Evolutionary conservation across 2,888 invertebrate genomes (phyloP), one percentile per base, ranked within the genome.

Genomic region (Limenitis camilla): DNA sequence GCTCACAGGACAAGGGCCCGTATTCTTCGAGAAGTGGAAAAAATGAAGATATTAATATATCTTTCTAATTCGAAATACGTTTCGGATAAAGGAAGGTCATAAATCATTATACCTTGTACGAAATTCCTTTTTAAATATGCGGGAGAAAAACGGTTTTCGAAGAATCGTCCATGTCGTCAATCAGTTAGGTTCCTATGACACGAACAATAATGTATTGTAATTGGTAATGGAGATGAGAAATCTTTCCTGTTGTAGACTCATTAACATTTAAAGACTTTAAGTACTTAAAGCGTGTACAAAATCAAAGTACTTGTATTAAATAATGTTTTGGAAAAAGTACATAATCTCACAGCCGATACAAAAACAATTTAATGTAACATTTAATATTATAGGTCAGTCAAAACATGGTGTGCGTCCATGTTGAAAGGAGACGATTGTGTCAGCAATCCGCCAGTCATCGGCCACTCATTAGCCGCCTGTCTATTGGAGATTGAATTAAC

Each of bases 21-120:
- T 84, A 83, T 84, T 84, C 84, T 85, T 75, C 71, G 84, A 80
- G 84, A 84, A 76, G 78, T 84, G 83, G 84, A 86, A 87, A 87
- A 87, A 86, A 87, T 86, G 75, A 82, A 86, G 85, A 85, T 85
- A 86, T 86, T 85, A 86, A 85, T 85, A 84, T 85, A 85, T 86
- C 86, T 84, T 82, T 85, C 86, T 86, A 86, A 87, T 86, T 85
- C 78, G 83, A 83, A 87, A 87, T 85, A 85, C 81, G 84, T 84
- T 85, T 76, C 75, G 82, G 76, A 84, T 84, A 85, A 86, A 85
- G 72, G 86, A 78, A 68, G 69, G 76, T 78, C 84, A 82, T 87
- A 85, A 86, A 86, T 86, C 86, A 86, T 83, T 79, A 71, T 75
- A 68, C 70, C 68, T 63, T 69, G 79, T 74, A 78, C 72, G 71